Evolutionary conservation across 2,113 vertebrate species (phyloP).

Genomic region (Thermophis baileyi): DNA sequence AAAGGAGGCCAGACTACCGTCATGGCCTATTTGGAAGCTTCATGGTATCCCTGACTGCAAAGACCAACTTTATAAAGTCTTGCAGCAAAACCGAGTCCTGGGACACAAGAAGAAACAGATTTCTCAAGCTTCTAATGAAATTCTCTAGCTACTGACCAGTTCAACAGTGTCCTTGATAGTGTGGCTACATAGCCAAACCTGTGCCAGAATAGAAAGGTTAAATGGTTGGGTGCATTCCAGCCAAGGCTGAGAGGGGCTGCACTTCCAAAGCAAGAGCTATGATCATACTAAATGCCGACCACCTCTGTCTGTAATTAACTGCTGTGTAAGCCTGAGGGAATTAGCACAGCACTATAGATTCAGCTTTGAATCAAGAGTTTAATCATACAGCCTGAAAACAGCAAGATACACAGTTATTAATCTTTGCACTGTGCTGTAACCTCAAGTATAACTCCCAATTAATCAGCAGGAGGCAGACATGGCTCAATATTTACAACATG

Average conservation of each 20-base stretch:
- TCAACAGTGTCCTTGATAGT: not conserved
- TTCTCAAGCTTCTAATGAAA: not conserved
- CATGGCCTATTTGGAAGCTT: not conserved
- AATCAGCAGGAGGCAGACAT: not conserved
- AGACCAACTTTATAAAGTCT: not conserved
- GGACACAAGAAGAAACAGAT: not conserved
- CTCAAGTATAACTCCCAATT: conserved; percentile 34
- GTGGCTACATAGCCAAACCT: not conserved
- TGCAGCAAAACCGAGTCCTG: not conserved
- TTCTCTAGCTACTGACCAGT: not conserved
- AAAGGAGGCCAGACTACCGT: not conserved
- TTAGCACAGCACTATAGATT: conserved; percentile 41
- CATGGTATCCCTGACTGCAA: not conserved
- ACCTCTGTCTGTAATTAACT: conserved; percentile 36
- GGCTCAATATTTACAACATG: conserved; percentile 18
- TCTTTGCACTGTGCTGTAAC: conserved; percentile 38
- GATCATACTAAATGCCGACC: conserved; percentile 14
- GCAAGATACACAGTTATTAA: conserved; percentile 14
- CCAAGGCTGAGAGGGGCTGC: not conserved
- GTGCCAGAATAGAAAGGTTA: not conserved
- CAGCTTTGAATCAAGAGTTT: conserved; percentile 63
- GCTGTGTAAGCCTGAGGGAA: conserved; percentile 32
- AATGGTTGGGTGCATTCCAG: not conserved
- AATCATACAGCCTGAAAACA: conserved; percentile 48
- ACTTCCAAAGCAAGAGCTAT: not conserved